phyloP scores from a whole-genome alignment of 2,113 vertebrate species.

The Pelobates fuscus region DNA sequence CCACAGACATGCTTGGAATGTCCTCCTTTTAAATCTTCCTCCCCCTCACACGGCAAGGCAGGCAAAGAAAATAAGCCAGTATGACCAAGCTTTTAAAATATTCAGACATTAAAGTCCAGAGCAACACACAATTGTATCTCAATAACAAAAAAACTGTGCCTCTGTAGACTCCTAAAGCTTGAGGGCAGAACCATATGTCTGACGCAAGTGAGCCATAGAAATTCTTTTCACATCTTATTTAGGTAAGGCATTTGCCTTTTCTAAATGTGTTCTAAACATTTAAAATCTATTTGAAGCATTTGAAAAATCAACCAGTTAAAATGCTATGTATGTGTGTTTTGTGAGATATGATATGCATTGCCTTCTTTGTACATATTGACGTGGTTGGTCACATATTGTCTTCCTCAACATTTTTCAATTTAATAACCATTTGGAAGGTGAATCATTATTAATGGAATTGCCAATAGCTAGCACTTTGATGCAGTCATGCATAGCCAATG shows the following conservation, averaged over 20 bases:
- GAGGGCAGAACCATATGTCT: not conserved
- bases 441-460: conserved; percentile 30
- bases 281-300: not conserved
- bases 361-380: conserved; percentile 16
- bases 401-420: conserved; percentile 11
- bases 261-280: not conserved
- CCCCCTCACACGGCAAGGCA: conserved; percentile 11
- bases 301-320: not conserved
- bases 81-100: conserved; percentile 16
- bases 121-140: not conserved
- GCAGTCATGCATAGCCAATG: conserved; percentile 37
- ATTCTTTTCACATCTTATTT: not conserved
- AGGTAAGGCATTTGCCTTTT: not conserved
- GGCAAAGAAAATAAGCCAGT: conserved; percentile 41
- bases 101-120: not conserved
- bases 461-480: conserved; percentile 4
- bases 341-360: conserved; percentile 5
- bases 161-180: not conserved
- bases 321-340: conserved; percentile 7
- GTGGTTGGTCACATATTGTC: conserved; percentile 16
- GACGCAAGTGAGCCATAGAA: too few species aligned
- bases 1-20: conserved; percentile 57
- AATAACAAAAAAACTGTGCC: not conserved
- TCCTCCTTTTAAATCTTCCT: conserved; percentile 31
- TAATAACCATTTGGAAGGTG: conserved; percentile 5